phyloP scores from a whole-genome alignment of 2,113 vertebrate species.

The Plecturocebus donacophilus region DNA sequence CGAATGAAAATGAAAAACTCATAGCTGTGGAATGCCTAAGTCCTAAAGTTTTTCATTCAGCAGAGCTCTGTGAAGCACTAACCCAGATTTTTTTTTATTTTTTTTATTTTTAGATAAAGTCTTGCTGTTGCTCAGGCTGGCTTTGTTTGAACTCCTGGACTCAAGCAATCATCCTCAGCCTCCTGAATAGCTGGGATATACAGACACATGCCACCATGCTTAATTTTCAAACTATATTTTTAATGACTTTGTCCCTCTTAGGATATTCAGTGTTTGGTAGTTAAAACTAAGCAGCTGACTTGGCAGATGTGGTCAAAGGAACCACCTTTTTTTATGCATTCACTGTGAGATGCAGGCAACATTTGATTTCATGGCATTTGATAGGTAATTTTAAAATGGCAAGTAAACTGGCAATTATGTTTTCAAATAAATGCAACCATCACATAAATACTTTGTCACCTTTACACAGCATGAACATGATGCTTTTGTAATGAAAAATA shows the following conservation, averaged over 20 bases:
- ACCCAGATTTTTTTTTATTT: background rate
- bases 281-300: slow-evolving; percentile 35
- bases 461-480: background rate
- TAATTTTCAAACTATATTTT: background rate
- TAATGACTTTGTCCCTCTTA: background rate
- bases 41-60: background rate
- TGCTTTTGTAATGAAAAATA: background rate
- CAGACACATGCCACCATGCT: background rate
- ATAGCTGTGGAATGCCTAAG: background rate
- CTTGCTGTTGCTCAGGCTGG: background rate
- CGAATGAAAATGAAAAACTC: background rate
- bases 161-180: background rate
- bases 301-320: slow-evolving; percentile 20
- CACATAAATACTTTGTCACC: slow-evolving; percentile 6
- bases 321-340: background rate
- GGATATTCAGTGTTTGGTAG: background rate
- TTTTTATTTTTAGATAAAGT: background rate
- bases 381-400: background rate
- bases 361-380: background rate
- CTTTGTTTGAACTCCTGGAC: background rate
- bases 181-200: background rate
- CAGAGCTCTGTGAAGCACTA: background rate
- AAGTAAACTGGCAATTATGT: slow-evolving; percentile 21
- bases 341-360: background rate
- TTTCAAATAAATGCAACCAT: background rate